Base-by-base conservation (phyloP, 1,140 invertebrate species). In the Sitobion miscanthi region DNA sequence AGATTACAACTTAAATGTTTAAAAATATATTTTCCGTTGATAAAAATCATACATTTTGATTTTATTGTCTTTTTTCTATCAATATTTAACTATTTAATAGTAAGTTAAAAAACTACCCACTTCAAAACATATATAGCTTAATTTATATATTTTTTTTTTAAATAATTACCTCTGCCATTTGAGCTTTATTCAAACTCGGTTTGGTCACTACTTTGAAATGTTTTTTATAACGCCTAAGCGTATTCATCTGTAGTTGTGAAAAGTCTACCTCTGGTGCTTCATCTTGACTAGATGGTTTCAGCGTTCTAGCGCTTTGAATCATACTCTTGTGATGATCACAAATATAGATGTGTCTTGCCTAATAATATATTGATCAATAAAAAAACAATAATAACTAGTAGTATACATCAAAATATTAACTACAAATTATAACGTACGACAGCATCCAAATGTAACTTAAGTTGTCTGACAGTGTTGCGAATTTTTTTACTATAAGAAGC, bases 401-500 rank as follows among this genome's bases (percentile, higher is more conserved):
- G 52, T 52, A 69, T 47, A 47, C 11, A 54, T 69, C 6, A 14
- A 93, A 83, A 52, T 38, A 86, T 30, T 62, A 77, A 77, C 14
- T 45, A 54, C 9, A 85, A 7, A 42, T 89, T 20, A 89, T 77
- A 89, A 95, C 96, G 95, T 95, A 98, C 98, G 95, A 97, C 96
- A 94, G 96, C 96, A 96, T 99, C 98, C 94, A 98, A 97, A 95
- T 97, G 97, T 25, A 99, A 96, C 95, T 98, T 98, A 2, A 99
- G 96, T 95, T 98, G 97, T 94, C 98, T 96, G n/a, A 99, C 98
- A 93, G 98, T 99, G 95, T 99, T 99, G 95, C 99, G 98, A 94
- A 99, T 98, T 94, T 98, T 96, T 95, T 99, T 99, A 95, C 98
- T 99, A 95, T 99, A 99, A 82, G 98, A 98, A 94, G 99, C 99